A percentile compares a stretch with the other conserved stretches of the same genome.
Conservation (phyloP, 2,888 invertebrate species). For the Leptothorax acervorum region DNA sequence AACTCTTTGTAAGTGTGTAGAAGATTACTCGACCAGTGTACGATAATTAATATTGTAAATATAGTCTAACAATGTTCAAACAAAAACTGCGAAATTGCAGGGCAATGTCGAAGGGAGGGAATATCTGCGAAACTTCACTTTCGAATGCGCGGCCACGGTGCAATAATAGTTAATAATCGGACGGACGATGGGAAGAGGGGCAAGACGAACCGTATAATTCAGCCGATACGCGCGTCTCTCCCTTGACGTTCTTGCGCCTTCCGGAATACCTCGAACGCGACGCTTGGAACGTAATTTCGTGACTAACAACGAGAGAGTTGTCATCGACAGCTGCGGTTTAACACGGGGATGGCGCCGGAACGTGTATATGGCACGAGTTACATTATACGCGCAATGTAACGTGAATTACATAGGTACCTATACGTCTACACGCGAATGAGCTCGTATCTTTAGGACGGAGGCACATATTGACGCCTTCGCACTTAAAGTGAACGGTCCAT, state of each 20-base stretch:
- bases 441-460: conserved; percentile 42
- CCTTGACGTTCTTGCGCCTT: conserved; percentile 50
- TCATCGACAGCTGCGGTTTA: conserved; percentile 61
- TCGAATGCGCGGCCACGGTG: neutral
- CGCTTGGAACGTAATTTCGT: conserved; percentile 54
- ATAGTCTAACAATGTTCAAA: neutral
- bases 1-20: neutral
- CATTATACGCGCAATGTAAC: conserved; percentile 54
- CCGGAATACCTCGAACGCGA: conserved; percentile 51
- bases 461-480: conserved; percentile 30
- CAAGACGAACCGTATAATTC: conserved; percentile 31
- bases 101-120: neutral
- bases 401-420: conserved; percentile 49
- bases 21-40: neutral
- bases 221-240: conserved; percentile 38
- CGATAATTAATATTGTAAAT: conserved; percentile 9
- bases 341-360: conserved; percentile 43
- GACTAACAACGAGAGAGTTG: conserved; percentile 58
- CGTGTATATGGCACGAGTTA: conserved; percentile 53
- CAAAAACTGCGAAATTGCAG: conserved; percentile 1
- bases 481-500: conserved; percentile 40
- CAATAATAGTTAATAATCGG: conserved; percentile 47
- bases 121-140: conserved; percentile 20
- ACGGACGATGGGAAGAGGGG: neutral
- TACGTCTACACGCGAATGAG: conserved; percentile 36